Conservation (phyloP, 2,797 vertebrate genomes). For the Avahi laniger region DNA sequence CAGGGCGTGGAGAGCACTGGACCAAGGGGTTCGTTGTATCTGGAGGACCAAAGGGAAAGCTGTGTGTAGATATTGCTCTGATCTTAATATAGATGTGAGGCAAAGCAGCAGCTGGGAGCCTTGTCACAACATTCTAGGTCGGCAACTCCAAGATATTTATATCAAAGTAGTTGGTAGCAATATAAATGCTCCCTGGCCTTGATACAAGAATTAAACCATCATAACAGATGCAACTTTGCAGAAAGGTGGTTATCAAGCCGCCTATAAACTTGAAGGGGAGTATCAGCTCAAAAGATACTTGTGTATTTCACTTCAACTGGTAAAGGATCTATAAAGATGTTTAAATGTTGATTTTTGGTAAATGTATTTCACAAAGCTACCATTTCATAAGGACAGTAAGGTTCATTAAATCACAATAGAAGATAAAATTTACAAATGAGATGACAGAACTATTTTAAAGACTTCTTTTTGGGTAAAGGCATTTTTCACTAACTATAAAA, state of each 20-base stretch:
- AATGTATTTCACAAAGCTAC: conserved; percentile 82
- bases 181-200: not conserved
- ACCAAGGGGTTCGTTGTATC: not conserved
- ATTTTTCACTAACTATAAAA: conserved; percentile 67
- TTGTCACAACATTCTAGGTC: conserved; percentile 3
- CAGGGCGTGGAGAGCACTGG: not conserved
- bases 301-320: not conserved
- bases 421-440: conserved; percentile 76
- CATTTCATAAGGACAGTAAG: conserved; percentile 79
- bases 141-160: not conserved
- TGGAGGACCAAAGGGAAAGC: not conserved
- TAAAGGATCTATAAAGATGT: conserved; percentile 47
- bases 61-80: not conserved
- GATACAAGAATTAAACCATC: conserved; percentile 3
- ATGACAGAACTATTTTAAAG: conserved; percentile 73
- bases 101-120: not conserved
- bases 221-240: conserved; percentile 26
- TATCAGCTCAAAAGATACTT: not conserved
- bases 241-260: not conserved
- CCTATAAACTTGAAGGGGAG: not conserved
- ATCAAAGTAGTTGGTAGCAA: conserved; percentile 19
- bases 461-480: conserved; percentile 69
- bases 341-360: conserved; percentile 33
- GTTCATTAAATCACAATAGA: conserved; percentile 75
- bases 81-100: not conserved